Percentiles rank a stretch among this genome's conserved stretches.
These are phyloP conservation scores for Micromesistius poutassou DNA, from an alignment of 2,797 vertebrate species.

Conservation along the genomic window DNA sequence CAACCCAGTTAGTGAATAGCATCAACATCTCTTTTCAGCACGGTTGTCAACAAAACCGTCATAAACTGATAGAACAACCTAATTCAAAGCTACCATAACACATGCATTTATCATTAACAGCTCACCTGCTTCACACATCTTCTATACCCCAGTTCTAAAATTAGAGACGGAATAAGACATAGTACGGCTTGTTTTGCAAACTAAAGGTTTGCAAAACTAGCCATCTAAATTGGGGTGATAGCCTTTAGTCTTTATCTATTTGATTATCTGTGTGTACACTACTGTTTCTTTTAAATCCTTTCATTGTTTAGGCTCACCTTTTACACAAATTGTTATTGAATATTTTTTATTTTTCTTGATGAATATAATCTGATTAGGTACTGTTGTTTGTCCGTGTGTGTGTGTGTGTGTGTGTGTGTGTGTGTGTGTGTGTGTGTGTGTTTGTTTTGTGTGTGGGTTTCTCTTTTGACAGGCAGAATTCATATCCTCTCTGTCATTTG, in stretches of 20 bases:
- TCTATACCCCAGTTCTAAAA: neutral
- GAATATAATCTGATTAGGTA: neutral
- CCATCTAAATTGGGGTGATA: neutral
- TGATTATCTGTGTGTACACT: neutral
- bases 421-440: neutral
- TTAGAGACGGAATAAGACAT: neutral
- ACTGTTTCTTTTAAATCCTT: neutral
- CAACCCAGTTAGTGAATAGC: neutral
- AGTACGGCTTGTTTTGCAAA: neutral
- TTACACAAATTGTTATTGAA: too few relatives aligned
- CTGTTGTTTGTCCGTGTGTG: neutral
- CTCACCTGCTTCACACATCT: neutral
- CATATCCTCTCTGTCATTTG: slow-evolving; percentile 3
- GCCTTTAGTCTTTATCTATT: neutral
- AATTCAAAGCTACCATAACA: neutral
- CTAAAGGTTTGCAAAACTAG: neutral
- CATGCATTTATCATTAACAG: neutral
- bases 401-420: neutral
- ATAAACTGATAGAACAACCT: neutral
- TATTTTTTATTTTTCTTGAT: neutral
- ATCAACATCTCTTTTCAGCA: neutral
- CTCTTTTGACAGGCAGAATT: neutral
- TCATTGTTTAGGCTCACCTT: neutral
- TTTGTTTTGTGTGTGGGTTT: neutral
- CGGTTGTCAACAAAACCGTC: neutral